Conservation (phyloP, 2,888 invertebrate genomes). For the Dromius quadrimaculatus region DNA sequence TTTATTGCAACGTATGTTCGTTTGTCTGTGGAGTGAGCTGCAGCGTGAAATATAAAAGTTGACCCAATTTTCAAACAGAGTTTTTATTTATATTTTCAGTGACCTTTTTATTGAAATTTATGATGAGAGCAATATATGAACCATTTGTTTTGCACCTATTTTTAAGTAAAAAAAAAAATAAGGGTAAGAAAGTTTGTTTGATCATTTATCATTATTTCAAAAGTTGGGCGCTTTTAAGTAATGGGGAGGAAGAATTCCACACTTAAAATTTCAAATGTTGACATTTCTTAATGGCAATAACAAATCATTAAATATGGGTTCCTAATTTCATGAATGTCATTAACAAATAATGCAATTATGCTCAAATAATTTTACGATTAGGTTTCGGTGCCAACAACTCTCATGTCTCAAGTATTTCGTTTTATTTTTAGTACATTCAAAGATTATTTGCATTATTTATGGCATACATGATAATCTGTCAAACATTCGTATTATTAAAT, state of each 20-base stretch:
- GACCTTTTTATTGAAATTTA: constrained; percentile 28
- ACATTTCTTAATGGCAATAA: too few species aligned
- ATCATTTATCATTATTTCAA: too few species aligned
- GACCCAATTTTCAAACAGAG: constrained; percentile 33
- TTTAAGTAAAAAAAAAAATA: too few species aligned
- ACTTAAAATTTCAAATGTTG: too few species aligned
- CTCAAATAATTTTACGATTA: constrained; percentile 13
- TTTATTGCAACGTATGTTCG: background rate
- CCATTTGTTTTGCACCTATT: constrained; percentile 11
- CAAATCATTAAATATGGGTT: too few species aligned
- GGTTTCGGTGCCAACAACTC: background rate
- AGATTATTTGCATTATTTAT: constrained; percentile 26
- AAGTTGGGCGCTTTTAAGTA: too few species aligned
- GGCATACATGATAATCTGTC: constrained; percentile 29
- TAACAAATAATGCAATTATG: too few species aligned
- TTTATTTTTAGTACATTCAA: constrained; percentile 21
- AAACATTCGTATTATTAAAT: constrained; percentile 17
- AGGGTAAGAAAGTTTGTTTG: too few species aligned
- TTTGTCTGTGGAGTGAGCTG: constrained; percentile 9
- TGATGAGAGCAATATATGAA: background rate
- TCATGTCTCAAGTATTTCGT: constrained; percentile 11
- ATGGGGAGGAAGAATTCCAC: too few species aligned
- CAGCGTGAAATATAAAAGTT: constrained; percentile 26
- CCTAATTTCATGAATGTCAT: too few species aligned
- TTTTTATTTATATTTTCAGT: constrained; percentile 35